These are phyloP conservation scores for Octomys mimax DNA, from an alignment of 2,797 vertebrate species.

Conservation along the genomic window DNA sequence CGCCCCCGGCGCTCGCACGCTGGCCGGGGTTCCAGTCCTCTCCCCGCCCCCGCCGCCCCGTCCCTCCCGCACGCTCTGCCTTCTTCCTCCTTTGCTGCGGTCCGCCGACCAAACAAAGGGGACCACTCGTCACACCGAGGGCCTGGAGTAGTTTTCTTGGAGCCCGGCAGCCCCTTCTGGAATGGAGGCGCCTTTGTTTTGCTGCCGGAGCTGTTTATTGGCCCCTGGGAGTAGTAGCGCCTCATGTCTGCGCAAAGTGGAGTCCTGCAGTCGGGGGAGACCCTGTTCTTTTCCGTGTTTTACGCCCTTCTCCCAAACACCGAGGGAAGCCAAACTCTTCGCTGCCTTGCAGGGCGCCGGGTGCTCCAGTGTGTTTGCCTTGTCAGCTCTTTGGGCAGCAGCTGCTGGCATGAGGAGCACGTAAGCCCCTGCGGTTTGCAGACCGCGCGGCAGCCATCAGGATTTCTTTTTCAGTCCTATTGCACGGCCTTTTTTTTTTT, in stretches of 20 bases:
- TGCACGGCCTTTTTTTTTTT: neutral
- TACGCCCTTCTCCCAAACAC: neutral
- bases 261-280: neutral
- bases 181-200: slow-evolving; percentile 78
- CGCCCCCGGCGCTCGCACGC: neutral
- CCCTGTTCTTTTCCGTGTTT: neutral
- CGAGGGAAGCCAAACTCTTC: neutral
- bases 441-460: slow-evolving; percentile 84
- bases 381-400: slow-evolving; percentile 59
- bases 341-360: neutral
- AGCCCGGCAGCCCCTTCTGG: slow-evolving; percentile 34
- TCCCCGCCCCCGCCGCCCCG: neutral
- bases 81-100: neutral
- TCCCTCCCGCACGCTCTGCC: neutral
- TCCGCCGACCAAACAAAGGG: slow-evolving; percentile 76
- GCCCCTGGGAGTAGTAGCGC: slow-evolving; percentile 6
- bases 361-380: neutral
- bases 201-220: slow-evolving; percentile 4
- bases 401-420: slow-evolving; percentile 74
- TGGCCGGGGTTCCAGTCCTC: rapidly evolving
- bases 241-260: neutral
- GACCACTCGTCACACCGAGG: neutral
- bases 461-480: slow-evolving; percentile 7
- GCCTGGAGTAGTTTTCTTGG: slow-evolving; percentile 28
- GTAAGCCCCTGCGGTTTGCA: slow-evolving; percentile 62